A percentile compares a stretch with the other conserved stretches of the same genome.
Evolutionary conservation across 2,797 vertebrate species (phyloP).

Genomic region (Coregonus suidteri): DNA sequence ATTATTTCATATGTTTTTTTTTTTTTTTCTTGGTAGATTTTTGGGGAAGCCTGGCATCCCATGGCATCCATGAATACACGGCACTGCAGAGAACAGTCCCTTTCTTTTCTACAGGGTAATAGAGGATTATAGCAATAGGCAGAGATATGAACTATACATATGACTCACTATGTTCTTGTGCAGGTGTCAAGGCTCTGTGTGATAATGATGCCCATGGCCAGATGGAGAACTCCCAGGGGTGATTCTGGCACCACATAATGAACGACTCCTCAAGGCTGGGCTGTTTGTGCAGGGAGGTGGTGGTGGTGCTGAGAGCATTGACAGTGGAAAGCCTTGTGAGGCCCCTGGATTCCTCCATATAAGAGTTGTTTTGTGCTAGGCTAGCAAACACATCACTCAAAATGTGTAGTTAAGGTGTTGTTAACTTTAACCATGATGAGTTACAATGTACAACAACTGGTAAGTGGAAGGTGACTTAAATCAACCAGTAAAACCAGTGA

Average conservation of each 20-base stretch:
- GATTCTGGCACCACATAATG: constrained; percentile 35
- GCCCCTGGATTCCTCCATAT: constrained; percentile 2
- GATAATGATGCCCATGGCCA: constrained; percentile 63
- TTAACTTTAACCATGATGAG: constrained; percentile 20
- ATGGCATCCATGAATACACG: too few relatives aligned
- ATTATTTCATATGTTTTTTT: too few relatives aligned
- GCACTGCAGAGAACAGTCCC: too few relatives aligned
- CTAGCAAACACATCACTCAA: too few relatives aligned
- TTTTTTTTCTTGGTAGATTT: too few relatives aligned
- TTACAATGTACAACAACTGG: constrained; percentile 6
- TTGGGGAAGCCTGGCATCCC: too few relatives aligned
- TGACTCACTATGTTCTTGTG: constrained; percentile 55
- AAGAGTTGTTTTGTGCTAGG: not conserved
- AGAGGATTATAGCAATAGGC: constrained; percentile 49
- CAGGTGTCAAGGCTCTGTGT: constrained; percentile 69
- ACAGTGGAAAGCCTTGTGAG: constrained; percentile 12
- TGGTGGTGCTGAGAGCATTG: constrained; percentile 1
- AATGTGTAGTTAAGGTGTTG: too few relatives aligned
- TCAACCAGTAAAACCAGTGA: constrained; percentile 38
- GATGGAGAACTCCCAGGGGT: constrained; percentile 40
- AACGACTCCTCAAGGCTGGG: constrained; percentile 43
- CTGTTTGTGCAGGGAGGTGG: constrained; percentile 42
- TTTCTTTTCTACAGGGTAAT: not conserved
- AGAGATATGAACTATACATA: constrained; percentile 62
- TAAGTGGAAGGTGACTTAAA: constrained; percentile 19